phyloP scores from a whole-genome alignment of 2,113 vertebrate species.

The Sceloporus tristichus region DNA sequence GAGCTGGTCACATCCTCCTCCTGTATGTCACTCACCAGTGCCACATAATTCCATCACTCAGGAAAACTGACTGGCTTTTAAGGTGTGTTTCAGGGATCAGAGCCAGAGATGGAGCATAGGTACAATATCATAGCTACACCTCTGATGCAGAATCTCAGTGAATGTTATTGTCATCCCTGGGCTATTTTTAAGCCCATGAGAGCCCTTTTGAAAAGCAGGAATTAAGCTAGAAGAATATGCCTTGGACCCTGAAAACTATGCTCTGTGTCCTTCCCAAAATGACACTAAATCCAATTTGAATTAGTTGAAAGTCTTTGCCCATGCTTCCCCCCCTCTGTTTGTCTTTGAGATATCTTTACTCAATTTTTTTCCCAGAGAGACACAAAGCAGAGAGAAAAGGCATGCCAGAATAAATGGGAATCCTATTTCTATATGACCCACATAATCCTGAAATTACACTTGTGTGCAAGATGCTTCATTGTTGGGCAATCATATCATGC shows the following conservation, averaged over 20 bases:
- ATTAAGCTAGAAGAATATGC: not conserved
- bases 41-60: too few relatives aligned
- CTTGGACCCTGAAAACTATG: not conserved
- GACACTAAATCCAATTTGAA: not conserved
- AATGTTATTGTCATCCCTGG: too few relatives aligned
- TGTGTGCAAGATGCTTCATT: not conserved
- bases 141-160: too few relatives aligned
- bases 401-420: not conserved
- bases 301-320: not conserved
- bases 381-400: not conserved
- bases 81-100: too few relatives aligned
- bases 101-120: too few relatives aligned
- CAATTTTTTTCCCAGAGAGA: conserved; percentile 3
- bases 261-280: not conserved
- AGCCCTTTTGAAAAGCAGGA: too few relatives aligned
- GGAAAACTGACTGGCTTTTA: too few relatives aligned
- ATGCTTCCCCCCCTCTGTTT: not conserved
- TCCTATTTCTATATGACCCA: not conserved
- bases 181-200: too few relatives aligned
- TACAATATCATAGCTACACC: too few relatives aligned
- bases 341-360: conserved; percentile 32
- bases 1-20: too few relatives aligned
- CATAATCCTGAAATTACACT: not conserved
- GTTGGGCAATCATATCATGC: conserved; percentile 4
- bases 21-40: too few relatives aligned